phyloP scores from a whole-genome alignment of 2,797 vertebrate genomes.

The Galago senegalensis region DNA sequence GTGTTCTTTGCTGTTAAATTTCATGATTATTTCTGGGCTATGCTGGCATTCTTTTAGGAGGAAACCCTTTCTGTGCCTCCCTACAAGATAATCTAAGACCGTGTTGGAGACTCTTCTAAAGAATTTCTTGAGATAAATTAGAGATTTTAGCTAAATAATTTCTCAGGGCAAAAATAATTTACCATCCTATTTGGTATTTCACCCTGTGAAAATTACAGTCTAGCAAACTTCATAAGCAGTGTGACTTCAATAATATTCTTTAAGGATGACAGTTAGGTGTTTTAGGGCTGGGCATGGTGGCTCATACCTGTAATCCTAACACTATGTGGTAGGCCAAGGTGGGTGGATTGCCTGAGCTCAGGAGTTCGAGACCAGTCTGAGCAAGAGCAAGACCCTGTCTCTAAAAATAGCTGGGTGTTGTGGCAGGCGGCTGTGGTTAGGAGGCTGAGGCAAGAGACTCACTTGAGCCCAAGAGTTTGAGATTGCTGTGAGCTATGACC shows the following conservation, averaged over 20 bases:
- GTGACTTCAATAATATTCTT: background rate
- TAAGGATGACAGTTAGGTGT: background rate
- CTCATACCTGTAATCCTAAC: too few relatives aligned
- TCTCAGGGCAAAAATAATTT: constrained; percentile 18
- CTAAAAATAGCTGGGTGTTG: too few relatives aligned
- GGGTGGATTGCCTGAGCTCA: too few relatives aligned
- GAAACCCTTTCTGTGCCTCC: background rate
- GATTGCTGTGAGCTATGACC: too few relatives aligned
- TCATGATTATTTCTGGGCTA: background rate
- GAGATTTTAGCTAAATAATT: constrained; percentile 47
- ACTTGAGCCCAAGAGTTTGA: too few relatives aligned
- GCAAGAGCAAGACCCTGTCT: too few relatives aligned
- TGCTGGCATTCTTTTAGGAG: background rate
- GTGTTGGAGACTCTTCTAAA: background rate
- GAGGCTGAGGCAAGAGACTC: too few relatives aligned
- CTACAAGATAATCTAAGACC: background rate
- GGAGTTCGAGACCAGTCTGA: too few relatives aligned
- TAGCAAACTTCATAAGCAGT: background rate
- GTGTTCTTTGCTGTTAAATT: constrained; percentile 15
- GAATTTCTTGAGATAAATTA: constrained; percentile 53
- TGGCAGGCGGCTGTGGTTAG: too few relatives aligned
- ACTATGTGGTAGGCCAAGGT: too few relatives aligned
- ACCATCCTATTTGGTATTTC: background rate
- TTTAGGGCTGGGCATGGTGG: background rate
- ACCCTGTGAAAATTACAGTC: constrained; percentile 36